phyloP scores from a whole-genome alignment of 2,797 vertebrate species.

The Potorous gilbertii region DNA sequence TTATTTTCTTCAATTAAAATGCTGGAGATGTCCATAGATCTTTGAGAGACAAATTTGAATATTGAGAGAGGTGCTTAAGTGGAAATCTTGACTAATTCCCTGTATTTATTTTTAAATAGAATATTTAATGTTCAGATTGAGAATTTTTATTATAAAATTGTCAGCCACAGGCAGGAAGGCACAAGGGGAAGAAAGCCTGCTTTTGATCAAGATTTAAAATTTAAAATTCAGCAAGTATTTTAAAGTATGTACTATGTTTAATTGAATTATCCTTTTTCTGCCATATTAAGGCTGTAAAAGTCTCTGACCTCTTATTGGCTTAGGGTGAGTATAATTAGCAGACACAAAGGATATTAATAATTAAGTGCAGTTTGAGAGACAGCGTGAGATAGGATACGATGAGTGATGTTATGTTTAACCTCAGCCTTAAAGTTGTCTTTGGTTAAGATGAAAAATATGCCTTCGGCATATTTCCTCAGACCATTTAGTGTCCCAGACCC shows the following conservation, averaged over 20 bases:
- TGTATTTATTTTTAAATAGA: not conserved
- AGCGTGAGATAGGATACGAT: not conserved
- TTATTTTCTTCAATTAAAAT: not conserved
- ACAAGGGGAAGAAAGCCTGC: not conserved
- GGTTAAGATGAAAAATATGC: not conserved
- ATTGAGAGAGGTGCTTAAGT: not conserved
- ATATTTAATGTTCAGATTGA: not conserved
- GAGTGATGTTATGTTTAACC: not conserved
- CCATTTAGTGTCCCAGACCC: not conserved
- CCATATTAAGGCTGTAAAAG: not conserved
- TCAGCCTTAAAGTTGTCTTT: not conserved
- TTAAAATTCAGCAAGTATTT: not conserved
- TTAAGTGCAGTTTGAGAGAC: not conserved
- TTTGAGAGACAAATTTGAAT: not conserved
- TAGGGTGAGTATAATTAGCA: not conserved
- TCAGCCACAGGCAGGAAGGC: not conserved
- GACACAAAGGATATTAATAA: not conserved
- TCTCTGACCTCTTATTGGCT: not conserved
- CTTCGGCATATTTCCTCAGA: not conserved
- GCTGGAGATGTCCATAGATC: fast-evolving
- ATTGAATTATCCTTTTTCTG: not conserved
- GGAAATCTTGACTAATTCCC: not conserved
- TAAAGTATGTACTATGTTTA: not conserved
- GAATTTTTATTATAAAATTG: not conserved
- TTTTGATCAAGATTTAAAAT: not conserved